Conservation (phyloP, 2,113 vertebrate genomes). For the Strix uralensis region DNA sequence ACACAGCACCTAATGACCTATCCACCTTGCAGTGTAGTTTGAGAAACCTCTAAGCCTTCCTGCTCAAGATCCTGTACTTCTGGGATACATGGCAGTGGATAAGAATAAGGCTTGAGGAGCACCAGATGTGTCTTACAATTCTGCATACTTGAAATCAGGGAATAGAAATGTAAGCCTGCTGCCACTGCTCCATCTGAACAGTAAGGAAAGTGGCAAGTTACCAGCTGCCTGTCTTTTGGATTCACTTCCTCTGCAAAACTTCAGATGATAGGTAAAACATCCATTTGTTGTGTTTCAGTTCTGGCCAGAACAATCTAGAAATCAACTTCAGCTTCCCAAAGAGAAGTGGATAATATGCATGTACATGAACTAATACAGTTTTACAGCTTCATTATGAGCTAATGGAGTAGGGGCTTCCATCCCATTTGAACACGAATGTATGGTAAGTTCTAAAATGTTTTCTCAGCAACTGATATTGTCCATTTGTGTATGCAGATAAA, state of each 20-base stretch:
- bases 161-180: neutral
- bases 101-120: neutral
- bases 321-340: neutral
- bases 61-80: neutral
- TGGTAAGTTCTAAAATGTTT: neutral
- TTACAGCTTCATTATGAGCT: neutral
- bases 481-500: neutral
- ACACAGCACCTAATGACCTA: neutral
- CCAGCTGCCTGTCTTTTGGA: neutral
- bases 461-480: neutral
- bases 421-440: neutral
- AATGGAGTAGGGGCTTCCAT: neutral
- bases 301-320: neutral
- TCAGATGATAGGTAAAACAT: neutral
- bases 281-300: neutral
- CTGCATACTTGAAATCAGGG: neutral
- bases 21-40: too few relatives aligned
- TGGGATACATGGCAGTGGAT: neutral
- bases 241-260: neutral
- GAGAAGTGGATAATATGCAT: neutral
- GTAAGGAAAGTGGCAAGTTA: neutral
- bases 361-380: neutral
- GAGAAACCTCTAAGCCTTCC: neutral
- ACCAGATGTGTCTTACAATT: neutral
- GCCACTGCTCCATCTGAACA: neutral